These are phyloP conservation scores for Cryptotis parvus DNA, from an alignment of 2,113 vertebrate species.

Conservation along the genomic window DNA sequence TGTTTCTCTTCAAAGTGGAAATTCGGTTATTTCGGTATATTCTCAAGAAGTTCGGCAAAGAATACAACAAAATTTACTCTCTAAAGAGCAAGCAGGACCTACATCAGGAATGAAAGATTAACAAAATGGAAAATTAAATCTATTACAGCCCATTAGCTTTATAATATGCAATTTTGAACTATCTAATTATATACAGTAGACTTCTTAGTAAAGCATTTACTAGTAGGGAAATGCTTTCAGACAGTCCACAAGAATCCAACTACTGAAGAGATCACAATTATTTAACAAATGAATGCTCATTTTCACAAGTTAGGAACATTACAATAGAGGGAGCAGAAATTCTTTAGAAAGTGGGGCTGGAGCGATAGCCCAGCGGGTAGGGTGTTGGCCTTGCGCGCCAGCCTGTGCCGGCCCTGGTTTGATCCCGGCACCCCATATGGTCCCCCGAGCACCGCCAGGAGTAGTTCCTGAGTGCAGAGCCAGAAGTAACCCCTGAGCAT, in stretches of 20 bases:
- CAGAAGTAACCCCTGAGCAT: too few species aligned
- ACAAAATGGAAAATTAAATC: constrained; percentile 37
- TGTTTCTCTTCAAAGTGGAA: not conserved
- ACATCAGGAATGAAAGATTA: not conserved
- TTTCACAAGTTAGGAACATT: not conserved
- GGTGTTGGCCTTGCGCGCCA: too few species aligned
- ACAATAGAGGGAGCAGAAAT: not conserved
- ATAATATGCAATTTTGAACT: constrained; percentile 9
- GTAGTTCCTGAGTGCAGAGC: too few species aligned
- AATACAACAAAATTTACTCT: not conserved
- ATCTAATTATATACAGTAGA: constrained; percentile 3
- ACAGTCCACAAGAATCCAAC: not conserved
- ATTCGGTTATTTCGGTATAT: not conserved
- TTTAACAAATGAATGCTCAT: not conserved
- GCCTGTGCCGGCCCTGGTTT: too few species aligned
- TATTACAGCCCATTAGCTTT: not conserved
- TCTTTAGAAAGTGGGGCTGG: constrained; percentile 21
- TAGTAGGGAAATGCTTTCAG: not conserved
- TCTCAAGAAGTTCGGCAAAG: not conserved
- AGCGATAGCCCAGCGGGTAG: too few species aligned
- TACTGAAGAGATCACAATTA: not conserved
- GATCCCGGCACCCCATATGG: too few species aligned
- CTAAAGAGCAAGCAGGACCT: not conserved
- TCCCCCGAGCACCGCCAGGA: too few species aligned
- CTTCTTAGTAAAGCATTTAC: not conserved